A percentile compares a stretch with the other conserved stretches of the same genome.
Evolutionary conservation across 2,888 invertebrate genomes (phyloP).

Genomic region (Candidula unifasciata): DNA sequence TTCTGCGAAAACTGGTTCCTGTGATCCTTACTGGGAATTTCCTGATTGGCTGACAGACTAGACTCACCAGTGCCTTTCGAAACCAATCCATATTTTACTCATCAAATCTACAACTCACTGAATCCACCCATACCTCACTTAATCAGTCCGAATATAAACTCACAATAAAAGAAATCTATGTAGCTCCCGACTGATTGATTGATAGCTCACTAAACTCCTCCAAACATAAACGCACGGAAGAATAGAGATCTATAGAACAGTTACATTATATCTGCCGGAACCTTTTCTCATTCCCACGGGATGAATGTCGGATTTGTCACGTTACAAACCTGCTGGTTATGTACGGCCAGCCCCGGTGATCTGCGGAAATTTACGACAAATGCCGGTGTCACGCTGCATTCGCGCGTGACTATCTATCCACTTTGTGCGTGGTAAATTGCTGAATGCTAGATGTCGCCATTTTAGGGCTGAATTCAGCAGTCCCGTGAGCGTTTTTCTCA

Average conservation of each 20-base stretch:
- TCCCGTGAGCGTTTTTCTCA: conserved; percentile 3
- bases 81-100: too few relatives aligned
- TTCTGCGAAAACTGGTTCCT: too few relatives aligned
- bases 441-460: not conserved
- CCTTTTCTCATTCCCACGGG: conserved; percentile 39
- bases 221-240: too few relatives aligned
- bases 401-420: conserved; percentile 44
- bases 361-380: conserved; percentile 49
- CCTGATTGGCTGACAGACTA: too few relatives aligned
- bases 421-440: conserved; percentile 29
- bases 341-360: conserved; percentile 37
- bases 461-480: not conserved
- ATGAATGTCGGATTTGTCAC: conserved; percentile 6
- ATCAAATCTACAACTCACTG: too few relatives aligned
- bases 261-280: conserved; percentile 19
- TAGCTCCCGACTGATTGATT: too few relatives aligned
- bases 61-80: too few relatives aligned
- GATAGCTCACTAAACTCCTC: too few relatives aligned
- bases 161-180: too few relatives aligned
- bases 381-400: conserved; percentile 44
- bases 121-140: too few relatives aligned
- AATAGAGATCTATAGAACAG: not conserved
- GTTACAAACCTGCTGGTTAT: conserved; percentile 41
- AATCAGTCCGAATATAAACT: too few relatives aligned
- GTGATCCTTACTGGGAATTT: too few relatives aligned